Conservation (phyloP, 2,888 invertebrate genomes). For the Clunio marinus region DNA sequence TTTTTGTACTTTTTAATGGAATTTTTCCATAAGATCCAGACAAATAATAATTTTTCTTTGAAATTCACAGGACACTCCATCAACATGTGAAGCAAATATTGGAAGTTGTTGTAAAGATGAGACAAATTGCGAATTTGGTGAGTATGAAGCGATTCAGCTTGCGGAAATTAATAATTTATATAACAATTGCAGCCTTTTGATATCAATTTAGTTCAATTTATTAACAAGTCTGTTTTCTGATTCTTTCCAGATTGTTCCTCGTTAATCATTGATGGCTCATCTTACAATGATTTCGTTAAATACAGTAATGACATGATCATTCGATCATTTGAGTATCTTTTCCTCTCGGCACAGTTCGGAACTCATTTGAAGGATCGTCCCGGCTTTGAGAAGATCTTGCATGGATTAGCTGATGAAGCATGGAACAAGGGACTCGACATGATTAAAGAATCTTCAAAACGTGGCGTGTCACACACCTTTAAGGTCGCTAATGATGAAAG, state of each 20-base stretch:
- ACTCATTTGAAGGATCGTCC: constrained; percentile 70
- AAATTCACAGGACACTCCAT: neutral
- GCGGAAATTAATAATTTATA: constrained; percentile 1
- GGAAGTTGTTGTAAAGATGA: neutral
- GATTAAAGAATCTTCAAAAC: constrained; percentile 71
- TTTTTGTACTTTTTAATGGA: too few relatives aligned
- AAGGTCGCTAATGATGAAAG: constrained; percentile 49
- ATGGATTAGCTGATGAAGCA: constrained; percentile 66
- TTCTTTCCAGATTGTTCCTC: neutral
- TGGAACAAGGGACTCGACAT: constrained; percentile 70
- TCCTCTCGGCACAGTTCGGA: constrained; percentile 71
- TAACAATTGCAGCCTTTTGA: neutral
- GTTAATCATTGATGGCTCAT: neutral
- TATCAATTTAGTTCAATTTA: neutral
- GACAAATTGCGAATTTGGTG: neutral
- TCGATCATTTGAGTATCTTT: constrained; percentile 70
- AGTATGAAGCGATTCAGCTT: neutral
- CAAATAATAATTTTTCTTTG: too few relatives aligned
- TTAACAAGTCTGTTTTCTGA: neutral
- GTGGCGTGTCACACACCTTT: constrained; percentile 63
- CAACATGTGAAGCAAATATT: neutral
- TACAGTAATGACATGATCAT: constrained; percentile 60
- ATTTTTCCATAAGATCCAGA: too few relatives aligned
- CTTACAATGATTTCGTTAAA: constrained; percentile 22
- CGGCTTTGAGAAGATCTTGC: constrained; percentile 72